Evolutionary conservation across 2,113 vertebrate genomes (phyloP).

Genomic region (Eulacestoma nigropectus): DNA sequence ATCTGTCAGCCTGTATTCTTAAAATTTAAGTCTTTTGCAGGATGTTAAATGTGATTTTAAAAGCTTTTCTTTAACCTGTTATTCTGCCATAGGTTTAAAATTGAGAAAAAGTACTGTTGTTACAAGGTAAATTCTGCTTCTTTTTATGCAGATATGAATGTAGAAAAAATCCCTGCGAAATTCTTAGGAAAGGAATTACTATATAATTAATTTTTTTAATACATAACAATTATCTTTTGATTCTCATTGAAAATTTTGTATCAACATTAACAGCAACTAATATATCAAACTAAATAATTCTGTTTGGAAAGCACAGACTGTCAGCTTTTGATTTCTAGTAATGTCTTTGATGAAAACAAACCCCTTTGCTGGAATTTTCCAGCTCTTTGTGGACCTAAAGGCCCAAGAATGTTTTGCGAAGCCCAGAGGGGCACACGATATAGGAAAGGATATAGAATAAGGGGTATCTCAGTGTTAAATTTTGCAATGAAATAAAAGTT

Average conservation of each 20-base stretch:
- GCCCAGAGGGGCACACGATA: rapidly evolving
- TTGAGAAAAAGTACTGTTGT: background rate
- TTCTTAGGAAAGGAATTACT: background rate
- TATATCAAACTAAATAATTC: background rate
- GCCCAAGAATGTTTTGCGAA: background rate
- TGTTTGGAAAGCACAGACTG: background rate
- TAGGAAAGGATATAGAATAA: background rate
- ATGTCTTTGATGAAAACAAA: background rate
- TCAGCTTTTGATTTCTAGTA: background rate
- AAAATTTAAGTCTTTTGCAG: background rate
- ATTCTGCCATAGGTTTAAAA: background rate
- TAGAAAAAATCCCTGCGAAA: background rate
- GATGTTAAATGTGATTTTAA: background rate
- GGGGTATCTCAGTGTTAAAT: background rate
- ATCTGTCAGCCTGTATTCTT: background rate
- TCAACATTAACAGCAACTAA: background rate
- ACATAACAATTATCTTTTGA: background rate
- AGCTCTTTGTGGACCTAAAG: background rate
- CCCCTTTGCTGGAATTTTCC: background rate
- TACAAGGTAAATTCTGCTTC: background rate
- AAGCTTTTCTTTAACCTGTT: background rate
- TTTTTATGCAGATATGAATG: background rate
- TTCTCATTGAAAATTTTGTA: background rate
- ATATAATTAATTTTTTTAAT: background rate
- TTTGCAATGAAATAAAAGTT: background rate